These are phyloP conservation scores for Nothobranchius kuhntae DNA, from an alignment of 2,113 vertebrate genomes.

Conservation along the genomic window DNA sequence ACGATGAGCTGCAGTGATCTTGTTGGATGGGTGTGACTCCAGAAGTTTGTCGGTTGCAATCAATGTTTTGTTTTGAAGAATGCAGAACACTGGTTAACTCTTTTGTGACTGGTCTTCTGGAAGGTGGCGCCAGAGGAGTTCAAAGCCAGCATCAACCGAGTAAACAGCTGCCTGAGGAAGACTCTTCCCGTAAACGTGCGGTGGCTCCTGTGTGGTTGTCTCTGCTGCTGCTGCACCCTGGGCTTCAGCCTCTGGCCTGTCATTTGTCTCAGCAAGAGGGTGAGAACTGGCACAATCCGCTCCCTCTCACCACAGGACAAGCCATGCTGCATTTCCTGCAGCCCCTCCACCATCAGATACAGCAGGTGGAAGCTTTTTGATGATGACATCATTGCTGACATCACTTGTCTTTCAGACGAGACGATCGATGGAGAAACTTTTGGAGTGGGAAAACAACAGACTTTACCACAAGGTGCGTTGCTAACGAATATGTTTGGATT, in stretches of 20 bases:
- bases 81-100: too few species aligned
- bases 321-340: neutral
- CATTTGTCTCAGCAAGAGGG: constrained; percentile 99
- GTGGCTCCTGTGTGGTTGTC: constrained; percentile 97
- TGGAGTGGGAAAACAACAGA: constrained; percentile 99
- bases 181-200: constrained; percentile 96
- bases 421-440: constrained; percentile 98
- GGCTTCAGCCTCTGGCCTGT: constrained; percentile 99
- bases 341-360: neutral
- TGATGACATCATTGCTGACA: neutral
- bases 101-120: neutral
- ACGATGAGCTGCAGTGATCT: too few species aligned
- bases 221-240: constrained; percentile 98
- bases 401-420: constrained; percentile 85
- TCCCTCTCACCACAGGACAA: neutral
- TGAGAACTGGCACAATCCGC: constrained; percentile 67
- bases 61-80: too few species aligned
- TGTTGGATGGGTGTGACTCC: too few species aligned
- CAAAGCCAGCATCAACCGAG: constrained; percentile 95
- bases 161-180: constrained; percentile 97
- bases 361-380: neutral
- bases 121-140: constrained; percentile 99
- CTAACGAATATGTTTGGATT: constrained; percentile 63
- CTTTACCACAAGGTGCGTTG: constrained; percentile 98
- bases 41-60: too few species aligned